Evolutionary conservation across 2,113 vertebrate species (phyloP).

Genomic region (Petroica traversi): DNA sequence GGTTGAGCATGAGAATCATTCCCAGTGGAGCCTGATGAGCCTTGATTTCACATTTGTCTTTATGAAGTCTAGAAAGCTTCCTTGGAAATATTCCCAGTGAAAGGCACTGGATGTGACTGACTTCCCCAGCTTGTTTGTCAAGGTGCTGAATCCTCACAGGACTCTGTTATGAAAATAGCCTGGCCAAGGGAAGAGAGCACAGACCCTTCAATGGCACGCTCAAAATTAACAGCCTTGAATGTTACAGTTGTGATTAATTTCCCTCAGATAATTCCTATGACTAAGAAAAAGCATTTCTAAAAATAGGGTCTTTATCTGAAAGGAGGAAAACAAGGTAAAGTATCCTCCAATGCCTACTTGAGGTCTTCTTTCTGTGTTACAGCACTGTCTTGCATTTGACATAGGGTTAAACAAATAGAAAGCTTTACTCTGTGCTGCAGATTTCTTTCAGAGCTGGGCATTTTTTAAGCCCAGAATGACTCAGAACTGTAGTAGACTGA

Average conservation of each 20-base stretch:
- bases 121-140: background rate
- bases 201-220: background rate
- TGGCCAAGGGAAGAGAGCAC: background rate
- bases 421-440: background rate
- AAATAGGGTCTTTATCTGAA: background rate
- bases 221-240: background rate
- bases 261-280: background rate
- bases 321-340: background rate
- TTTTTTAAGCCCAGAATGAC: background rate
- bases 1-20: background rate
- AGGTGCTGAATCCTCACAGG: background rate
- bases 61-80: background rate
- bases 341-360: background rate
- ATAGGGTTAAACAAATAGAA: background rate
- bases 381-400: background rate
- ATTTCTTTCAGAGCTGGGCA: background rate
- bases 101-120: background rate
- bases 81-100: background rate
- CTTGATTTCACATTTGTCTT: background rate
- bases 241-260: rapidly evolving
- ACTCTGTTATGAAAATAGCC: background rate
- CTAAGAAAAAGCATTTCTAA: background rate
- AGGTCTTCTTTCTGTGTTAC: background rate
- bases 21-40: background rate
- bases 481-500: background rate